Conservation (phyloP, 2,888 invertebrate species). For the Agonopterix arenella region DNA sequence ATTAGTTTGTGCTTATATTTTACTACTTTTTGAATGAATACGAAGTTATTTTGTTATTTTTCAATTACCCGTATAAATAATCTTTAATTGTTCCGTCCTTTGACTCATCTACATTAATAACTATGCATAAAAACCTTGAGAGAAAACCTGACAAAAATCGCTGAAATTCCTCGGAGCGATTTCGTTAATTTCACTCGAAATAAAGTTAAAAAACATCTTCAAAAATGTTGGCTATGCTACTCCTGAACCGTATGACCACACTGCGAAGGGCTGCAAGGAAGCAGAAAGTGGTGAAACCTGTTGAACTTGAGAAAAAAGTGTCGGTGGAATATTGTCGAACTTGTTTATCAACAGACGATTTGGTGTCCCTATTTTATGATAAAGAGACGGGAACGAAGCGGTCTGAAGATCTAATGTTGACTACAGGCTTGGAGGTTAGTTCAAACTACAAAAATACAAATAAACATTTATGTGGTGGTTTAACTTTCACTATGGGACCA, state of each 20-base stretch:
- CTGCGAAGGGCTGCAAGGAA: constrained; percentile 15
- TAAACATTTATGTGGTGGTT: too few species aligned
- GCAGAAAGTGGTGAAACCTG: constrained; percentile 9
- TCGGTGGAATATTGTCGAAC: constrained; percentile 36
- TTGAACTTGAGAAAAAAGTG: constrained; percentile 8
- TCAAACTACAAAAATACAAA: too few species aligned
- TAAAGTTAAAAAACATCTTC: too few species aligned
- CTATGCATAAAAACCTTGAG: background rate
- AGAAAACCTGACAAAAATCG: too few species aligned
- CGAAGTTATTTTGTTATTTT: too few species aligned
- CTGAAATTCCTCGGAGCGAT: too few species aligned
- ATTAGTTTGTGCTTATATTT: too few species aligned
- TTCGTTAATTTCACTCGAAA: too few species aligned
- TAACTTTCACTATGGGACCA: too few species aligned
- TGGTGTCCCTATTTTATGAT: constrained; percentile 37
- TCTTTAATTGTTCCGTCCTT: too few species aligned
- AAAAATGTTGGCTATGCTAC: constrained; percentile 36
- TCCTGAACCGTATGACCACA: constrained; percentile 31
- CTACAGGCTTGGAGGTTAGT: constrained; percentile 44
- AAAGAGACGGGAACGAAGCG: constrained; percentile 34
- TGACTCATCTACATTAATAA: background rate
- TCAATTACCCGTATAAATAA: too few species aligned
- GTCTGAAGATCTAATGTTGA: constrained; percentile 33
- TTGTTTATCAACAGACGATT: constrained; percentile 37
- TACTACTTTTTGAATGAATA: too few species aligned